Evolutionary conservation across 2,888 invertebrate species (phyloP), one percentile per base, ranked within the genome.

Genomic region (Torymus aiolomorphi): DNA sequence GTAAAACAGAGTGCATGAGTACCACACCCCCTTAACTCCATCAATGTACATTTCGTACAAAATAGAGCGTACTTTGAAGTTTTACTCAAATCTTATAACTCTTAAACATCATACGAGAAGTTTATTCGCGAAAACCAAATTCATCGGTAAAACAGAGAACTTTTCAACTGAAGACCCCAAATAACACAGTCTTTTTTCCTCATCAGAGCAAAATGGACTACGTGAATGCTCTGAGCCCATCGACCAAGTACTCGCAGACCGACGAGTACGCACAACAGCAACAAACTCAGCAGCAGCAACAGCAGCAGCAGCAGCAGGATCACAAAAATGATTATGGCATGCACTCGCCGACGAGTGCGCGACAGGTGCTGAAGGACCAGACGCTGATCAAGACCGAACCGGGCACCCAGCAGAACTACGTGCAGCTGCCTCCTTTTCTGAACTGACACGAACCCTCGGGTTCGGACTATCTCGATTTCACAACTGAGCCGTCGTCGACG

Each of bases 391-490:
- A 93, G 84, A 93, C 92, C 91, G 93, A 93, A 86, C 93, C 93
- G 24, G 92, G 91, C 61, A 87, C 88, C 88, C 85, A 92, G 90
- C 94, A 94, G 87, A 93, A 92, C 69, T 95, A 94, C 88, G 94
- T 95, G 59, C 93, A 94, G 75, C 91, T 95, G 91, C 95, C 95
- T 91, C 94, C 95, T 93, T 95, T 95, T 94, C 93, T 94, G 93
- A 94, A 94, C 92, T 94, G 91, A 90, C 89, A 86, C 88, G 89
- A 86, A 87, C 85, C 86, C 88, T 89, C 83, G 84, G 86, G 83
- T 86, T 87, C 84, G 85, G 84, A 82, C 2, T 71, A 71, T 83
- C 84, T 80, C 83, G 79, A 85, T 85, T 76, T 82, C 82, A 72
- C 69, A 76, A 73, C 80, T 80, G 82, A 82, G 59, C 49, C 66